Percentiles rank a stretch among this genome's conserved stretches.
These are phyloP conservation scores for Mesoligia furuncula DNA, from an alignment of 2,888 invertebrate species.

Conservation along the genomic window DNA sequence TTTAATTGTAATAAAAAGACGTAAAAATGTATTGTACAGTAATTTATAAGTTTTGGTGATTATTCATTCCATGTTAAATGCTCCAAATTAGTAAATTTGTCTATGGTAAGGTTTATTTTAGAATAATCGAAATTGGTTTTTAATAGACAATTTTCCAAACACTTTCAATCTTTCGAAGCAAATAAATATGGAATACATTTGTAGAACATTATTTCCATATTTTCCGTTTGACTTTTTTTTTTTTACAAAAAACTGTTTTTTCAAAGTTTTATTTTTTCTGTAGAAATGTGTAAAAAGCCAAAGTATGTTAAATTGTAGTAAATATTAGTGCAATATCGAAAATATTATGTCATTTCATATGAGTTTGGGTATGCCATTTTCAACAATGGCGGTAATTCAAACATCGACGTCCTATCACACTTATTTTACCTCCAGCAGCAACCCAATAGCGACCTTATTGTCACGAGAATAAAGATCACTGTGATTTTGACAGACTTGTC, in stretches of 20 bases:
- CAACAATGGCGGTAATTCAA: neutral
- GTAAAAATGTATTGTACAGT: conserved; percentile 50
- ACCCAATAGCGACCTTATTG: no score
- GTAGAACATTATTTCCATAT: neutral
- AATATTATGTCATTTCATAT: conserved; percentile 28
- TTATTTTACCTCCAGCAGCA: neutral
- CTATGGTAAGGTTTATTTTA: conserved; percentile 34
- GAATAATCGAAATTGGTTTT: neutral
- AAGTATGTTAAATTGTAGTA: conserved; percentile 53
- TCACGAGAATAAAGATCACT: no score
- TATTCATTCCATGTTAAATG: conserved; percentile 63
- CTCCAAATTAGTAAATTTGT: conserved; percentile 45
- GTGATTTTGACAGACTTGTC: no score
- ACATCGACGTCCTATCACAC: neutral
- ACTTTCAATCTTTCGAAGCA: neutral
- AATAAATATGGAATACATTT: neutral
- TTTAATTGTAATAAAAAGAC: conserved; percentile 52
- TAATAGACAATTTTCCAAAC: neutral
- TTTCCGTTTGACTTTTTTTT: neutral
- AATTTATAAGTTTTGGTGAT: conserved; percentile 63
- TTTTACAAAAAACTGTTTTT: neutral
- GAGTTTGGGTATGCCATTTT: conserved; percentile 13
- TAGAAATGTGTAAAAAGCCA: conserved; percentile 54
- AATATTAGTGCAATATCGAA: conserved; percentile 67
- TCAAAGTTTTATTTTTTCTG: neutral